phyloP scores from a whole-genome alignment of 2,888 invertebrate genomes.

The Allolobophora icterica region DNA sequence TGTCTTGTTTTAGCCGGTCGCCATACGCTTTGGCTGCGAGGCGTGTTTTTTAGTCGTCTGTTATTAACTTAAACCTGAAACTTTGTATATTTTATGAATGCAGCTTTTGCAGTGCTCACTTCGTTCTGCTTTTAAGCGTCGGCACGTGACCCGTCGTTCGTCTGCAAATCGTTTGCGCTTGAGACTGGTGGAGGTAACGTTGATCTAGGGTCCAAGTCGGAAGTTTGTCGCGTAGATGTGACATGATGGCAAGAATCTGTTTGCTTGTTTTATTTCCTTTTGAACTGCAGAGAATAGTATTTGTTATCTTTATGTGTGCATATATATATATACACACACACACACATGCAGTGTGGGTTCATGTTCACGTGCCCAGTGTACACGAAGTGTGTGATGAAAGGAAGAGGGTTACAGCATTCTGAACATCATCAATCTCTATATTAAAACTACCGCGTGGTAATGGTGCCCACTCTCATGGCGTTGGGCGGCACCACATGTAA shows the following conservation, averaged over 20 bases:
- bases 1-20: background rate
- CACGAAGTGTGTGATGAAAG: too few species aligned
- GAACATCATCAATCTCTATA: too few species aligned
- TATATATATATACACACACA: too few species aligned
- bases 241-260: background rate
- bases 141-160: too few species aligned
- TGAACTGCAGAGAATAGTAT: conserved; percentile 6
- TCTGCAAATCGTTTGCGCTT: too few species aligned
- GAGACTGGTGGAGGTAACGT: background rate
- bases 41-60: background rate
- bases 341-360: too few species aligned
- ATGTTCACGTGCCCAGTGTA: too few species aligned
- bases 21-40: background rate
- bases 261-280: background rate
- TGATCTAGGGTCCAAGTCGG: background rate
- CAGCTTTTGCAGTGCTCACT: background rate
- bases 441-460: too few species aligned
- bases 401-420: too few species aligned
- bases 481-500: too few species aligned
- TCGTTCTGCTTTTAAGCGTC: background rate
- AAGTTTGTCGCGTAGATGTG: background rate
- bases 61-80: background rate
- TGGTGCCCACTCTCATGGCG: too few species aligned
- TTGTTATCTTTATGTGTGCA: background rate
- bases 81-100: conserved; percentile 22